Evolutionary conservation across 2,113 vertebrate genomes (phyloP).

Genomic region (Gulo gulo): DNA sequence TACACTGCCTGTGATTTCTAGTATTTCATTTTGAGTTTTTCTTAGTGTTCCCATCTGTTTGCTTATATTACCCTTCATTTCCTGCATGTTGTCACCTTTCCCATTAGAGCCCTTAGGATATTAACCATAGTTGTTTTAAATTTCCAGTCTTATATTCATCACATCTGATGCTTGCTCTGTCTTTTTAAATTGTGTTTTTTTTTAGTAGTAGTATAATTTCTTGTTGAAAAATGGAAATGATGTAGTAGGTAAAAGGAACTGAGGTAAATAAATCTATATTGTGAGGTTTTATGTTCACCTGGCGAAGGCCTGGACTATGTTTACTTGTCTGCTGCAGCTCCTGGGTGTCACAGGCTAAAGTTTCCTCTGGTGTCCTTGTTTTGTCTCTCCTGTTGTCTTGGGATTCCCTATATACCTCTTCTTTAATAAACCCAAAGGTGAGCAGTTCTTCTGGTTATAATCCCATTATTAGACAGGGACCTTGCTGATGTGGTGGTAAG

Average conservation of each 20-base stretch:
- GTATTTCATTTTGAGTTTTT: not conserved
- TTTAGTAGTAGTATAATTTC: not conserved
- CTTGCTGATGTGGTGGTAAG: not conserved
- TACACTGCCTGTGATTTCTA: not conserved
- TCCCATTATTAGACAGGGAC: not conserved
- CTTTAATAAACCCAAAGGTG: not conserved
- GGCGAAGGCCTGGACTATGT: not conserved
- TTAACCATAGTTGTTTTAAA: not conserved
- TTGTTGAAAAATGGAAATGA: not conserved
- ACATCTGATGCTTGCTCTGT: not conserved
- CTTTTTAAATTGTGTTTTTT: not conserved
- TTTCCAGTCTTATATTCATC: not conserved
- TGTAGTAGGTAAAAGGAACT: not conserved
- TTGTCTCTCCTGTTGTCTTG: not conserved
- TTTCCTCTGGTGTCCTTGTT: not conserved
- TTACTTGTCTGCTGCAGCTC: not conserved
- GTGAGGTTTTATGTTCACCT: not conserved
- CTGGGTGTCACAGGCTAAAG: not conserved
- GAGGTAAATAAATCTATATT: not conserved
- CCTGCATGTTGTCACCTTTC: not conserved
- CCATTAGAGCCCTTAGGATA: not conserved
- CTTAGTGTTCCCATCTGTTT: not conserved
- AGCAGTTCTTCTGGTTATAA: not conserved
- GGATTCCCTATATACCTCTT: not conserved
- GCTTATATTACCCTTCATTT: not conserved